Evolutionary conservation across 2,113 vertebrate genomes (phyloP).

Genomic region (Xyrauchen texanus): DNA sequence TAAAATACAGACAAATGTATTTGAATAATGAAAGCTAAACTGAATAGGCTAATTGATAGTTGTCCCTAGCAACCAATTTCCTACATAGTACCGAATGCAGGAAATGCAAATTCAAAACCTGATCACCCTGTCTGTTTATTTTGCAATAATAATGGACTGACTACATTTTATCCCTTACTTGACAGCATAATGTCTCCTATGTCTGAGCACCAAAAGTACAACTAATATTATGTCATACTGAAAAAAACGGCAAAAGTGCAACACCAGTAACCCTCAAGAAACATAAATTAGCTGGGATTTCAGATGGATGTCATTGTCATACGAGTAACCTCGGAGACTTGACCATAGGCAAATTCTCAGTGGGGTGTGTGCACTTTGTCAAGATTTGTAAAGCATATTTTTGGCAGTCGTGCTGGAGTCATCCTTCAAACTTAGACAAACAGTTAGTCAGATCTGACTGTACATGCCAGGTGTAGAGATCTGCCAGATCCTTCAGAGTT

Average conservation of each 20-base stretch:
- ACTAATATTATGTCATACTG: not conserved
- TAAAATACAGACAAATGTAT: too few relatives aligned
- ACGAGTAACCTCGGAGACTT: not conserved
- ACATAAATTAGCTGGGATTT: not conserved
- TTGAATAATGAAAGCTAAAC: too few relatives aligned
- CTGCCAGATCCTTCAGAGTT: not conserved
- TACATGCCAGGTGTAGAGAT: not conserved
- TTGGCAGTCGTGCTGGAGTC: not conserved
- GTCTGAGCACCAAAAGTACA: not conserved
- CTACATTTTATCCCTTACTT: too few relatives aligned
- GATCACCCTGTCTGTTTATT: too few relatives aligned
- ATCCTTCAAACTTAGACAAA: conserved; percentile 8
- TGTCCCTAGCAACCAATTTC: too few relatives aligned
- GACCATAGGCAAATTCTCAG: not conserved
- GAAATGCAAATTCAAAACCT: too few relatives aligned
- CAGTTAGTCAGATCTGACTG: not conserved
- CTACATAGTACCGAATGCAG: too few relatives aligned
- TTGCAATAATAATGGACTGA: too few relatives aligned
- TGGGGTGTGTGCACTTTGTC: not conserved
- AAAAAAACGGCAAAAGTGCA: not conserved
- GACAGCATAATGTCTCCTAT: too few relatives aligned
- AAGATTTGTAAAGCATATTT: not conserved
- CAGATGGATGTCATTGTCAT: not conserved
- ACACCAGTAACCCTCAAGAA: not conserved
- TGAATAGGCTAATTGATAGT: too few relatives aligned